A percentile compares a stretch with the other conserved stretches of the same genome.
Evolutionary conservation across 2,888 invertebrate genomes (phyloP).

Genomic region (Julus scanicus): DNA sequence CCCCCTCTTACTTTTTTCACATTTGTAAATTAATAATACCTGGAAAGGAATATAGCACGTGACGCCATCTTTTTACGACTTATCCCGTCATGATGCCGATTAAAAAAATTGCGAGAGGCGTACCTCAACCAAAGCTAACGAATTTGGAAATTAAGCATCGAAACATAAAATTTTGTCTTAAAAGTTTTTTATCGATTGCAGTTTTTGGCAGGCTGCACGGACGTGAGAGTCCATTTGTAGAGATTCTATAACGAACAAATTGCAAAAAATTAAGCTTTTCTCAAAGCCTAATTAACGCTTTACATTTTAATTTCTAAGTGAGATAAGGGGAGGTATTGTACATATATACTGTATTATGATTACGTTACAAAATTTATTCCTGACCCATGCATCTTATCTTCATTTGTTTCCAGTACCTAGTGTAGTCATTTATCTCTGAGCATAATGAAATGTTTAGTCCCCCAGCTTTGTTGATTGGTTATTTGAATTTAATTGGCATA

Average conservation of each 20-base stretch:
- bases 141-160: background rate
- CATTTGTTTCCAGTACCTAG: slow-evolving; percentile 8
- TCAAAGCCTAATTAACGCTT: background rate
- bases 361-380: background rate
- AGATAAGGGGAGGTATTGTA: background rate
- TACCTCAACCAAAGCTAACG: background rate
- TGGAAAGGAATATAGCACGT: background rate
- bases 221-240: background rate
- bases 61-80: background rate
- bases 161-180: background rate
- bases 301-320: background rate
- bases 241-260: slow-evolving; percentile 29
- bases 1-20: background rate
- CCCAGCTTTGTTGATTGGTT: slow-evolving; percentile 5
- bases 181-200: background rate
- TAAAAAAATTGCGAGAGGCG: background rate
- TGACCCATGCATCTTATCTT: background rate
- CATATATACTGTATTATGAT: slow-evolving; percentile 5
- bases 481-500: slow-evolving; percentile 1
- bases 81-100: background rate
- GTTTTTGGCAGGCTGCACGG: background rate
- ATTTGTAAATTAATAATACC: background rate
- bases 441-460: slow-evolving; percentile 39
- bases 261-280: background rate
- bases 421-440: background rate